A percentile compares a stretch with the other conserved stretches of the same genome.
Evolutionary conservation across 1,140 invertebrate species (phyloP).

Genomic region (Stegodyphus dumicola): DNA sequence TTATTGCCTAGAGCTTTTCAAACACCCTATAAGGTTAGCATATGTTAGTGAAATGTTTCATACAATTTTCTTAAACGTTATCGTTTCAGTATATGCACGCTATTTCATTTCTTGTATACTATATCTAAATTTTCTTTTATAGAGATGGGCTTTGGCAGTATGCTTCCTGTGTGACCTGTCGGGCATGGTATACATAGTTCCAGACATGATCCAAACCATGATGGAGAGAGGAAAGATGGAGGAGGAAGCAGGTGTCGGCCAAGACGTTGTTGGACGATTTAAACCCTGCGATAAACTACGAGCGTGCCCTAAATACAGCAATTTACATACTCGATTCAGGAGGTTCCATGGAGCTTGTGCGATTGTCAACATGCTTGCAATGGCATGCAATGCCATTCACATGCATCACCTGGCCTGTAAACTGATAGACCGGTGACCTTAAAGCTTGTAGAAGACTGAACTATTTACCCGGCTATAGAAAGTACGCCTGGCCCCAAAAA

Average conservation of each 20-base stretch:
- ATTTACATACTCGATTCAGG: constrained; percentile 76
- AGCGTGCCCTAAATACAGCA: constrained; percentile 78
- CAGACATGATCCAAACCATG: constrained; percentile 73
- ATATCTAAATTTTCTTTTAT: constrained; percentile 61
- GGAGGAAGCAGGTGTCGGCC: constrained; percentile 76
- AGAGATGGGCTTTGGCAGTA: constrained; percentile 75
- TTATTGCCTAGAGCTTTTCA: no score
- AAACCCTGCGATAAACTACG: constrained; percentile 71
- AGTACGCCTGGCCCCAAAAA: no score
- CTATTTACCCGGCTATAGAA: no score
- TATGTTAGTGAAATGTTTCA: no score
- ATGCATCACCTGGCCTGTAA: constrained; percentile 74
- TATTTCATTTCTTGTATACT: no score
- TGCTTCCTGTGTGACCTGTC: constrained; percentile 78
- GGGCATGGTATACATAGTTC: constrained; percentile 78
- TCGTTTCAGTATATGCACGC: no score
- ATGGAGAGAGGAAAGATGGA: constrained; percentile 71
- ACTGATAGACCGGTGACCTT: constrained; percentile 7
- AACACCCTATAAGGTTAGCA: no score
- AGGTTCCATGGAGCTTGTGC: constrained; percentile 77
- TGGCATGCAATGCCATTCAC: constrained; percentile 78
- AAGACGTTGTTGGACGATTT: constrained; percentile 76
- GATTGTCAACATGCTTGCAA: constrained; percentile 78
- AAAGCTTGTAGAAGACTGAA: not conserved
- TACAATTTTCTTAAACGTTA: no score